Base-by-base conservation (phyloP, 2,797 vertebrate species). In the Percopsis omiscomaycus region DNA sequence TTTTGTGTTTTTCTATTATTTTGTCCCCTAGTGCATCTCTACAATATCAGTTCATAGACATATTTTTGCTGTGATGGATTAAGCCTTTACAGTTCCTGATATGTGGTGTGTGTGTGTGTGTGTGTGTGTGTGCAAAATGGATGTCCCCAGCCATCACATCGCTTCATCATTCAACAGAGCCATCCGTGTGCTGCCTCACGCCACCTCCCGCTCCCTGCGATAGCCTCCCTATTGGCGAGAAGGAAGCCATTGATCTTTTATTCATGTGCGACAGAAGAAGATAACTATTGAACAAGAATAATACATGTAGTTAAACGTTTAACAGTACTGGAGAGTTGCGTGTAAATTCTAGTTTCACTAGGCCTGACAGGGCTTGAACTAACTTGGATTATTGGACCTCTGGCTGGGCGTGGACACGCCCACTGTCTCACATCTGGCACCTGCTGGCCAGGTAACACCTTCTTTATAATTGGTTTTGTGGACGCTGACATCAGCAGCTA, bases 61-160 rank as follows among this genome's bases (percentile, higher is more conserved):
- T 77, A 72, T 37, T 66, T 75, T 51, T 60, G 42, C 28, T 60
- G 61, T 87, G 89, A 89, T 83, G 80, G 80, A 88, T 91, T 89
- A 86, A 85, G 78, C 82, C 74, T 80, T 87, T 72, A 85, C 81
- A 75, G 68, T 75, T 68, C 80, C 59, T 78, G 79, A 86, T 77
- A 47, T 70, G 37, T 68, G 62, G 60, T 55, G 67, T 71, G 42
- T 57, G 57, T 50, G 59, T 71, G 56, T 59, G 58, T 59, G 22
- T 72, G 57, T 66, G 54, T 64, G 10, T 66, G 73, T 57, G 52
- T 72, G 52, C 66, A 69, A 75, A 73, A 77, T 64, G 70, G 61
- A 58, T 5, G 30, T 73, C 73, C 62, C 71, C 57, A 74, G 71
- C 75, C 70, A 75, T 81, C 73, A 77, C 76, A 71, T 84, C 54